Conservation (phyloP, 2,797 vertebrate genomes). For the Halcyon badia region DNA sequence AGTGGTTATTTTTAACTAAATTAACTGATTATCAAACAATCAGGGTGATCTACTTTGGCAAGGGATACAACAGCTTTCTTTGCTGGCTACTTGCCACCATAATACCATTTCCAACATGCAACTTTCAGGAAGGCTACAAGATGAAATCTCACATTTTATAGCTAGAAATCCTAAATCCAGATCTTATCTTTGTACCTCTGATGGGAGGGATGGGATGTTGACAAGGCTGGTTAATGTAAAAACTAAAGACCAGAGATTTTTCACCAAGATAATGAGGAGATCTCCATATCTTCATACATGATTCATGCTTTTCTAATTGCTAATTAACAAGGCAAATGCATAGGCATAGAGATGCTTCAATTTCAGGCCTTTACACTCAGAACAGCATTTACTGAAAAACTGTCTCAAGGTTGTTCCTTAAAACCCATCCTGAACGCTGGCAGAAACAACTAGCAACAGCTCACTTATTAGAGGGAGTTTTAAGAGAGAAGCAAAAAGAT, state of each 20-base stretch:
- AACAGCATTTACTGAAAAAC: neutral
- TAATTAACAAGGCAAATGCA: neutral
- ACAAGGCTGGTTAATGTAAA: neutral
- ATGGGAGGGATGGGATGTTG: neutral
- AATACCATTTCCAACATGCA: neutral
- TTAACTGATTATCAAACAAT: neutral
- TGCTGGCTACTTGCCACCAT: neutral
- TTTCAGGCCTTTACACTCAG: neutral
- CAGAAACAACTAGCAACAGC: neutral
- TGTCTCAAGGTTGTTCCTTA: neutral
- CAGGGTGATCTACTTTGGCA: neutral
- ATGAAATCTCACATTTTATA: neutral
- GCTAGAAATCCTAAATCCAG: neutral
- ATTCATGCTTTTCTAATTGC: neutral
- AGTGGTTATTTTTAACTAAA: neutral
- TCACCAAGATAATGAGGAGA: neutral
- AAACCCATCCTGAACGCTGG: neutral
- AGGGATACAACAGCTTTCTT: neutral
- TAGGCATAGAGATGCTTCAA: neutral
- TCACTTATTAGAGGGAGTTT: neutral
- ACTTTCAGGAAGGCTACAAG: neutral
- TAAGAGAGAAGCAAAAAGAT: neutral
- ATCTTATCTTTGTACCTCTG: neutral
- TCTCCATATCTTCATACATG: neutral
- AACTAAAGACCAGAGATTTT: neutral